Base-by-base conservation (phyloP, 1,140 invertebrate species). In the Caerostris darwini region DNA sequence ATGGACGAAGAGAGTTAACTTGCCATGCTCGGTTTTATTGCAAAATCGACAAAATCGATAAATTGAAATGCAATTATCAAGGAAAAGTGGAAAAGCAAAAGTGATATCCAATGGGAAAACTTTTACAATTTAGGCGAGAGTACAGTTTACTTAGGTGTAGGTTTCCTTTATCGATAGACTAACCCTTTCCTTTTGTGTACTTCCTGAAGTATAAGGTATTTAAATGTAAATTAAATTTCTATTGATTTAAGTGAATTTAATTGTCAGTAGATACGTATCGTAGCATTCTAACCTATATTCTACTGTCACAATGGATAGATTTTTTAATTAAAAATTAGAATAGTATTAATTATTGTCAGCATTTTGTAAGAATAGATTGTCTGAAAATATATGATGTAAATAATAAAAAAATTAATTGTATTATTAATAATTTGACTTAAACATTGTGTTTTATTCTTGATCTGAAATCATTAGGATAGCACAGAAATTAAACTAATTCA, bases 11-110 rank as follows among this genome's bases (percentile, higher is more conserved):
- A 50, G 50, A 77, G 71, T 77, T 77, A 77, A 77, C 34, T 77
- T 77, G 71, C 71, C 71, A 85, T 85, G 54, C 83, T 34, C 83
- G 57, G 56, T 85, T 85, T 85, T 88, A 88, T 88, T 88, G 86
- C 86, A 88, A 88, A 88, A 88, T 88, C 86, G 86, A 64, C 86
- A 88, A 88, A 88, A 88, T 88, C 86, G 50, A 88, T 88, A 88
- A 17, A 88, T 88, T 88, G 86, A 88, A 88, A 88, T 88, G 86
- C 86, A 88, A 88, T 88, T 88, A 88, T 88, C 86, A 88, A n/a
- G 19, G 83, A 85, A 59, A 85, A 85, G 83, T 85, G 83, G 83
- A 85, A 85, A 85, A 85, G 83, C 57, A 85, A 85, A 85, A 85
- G 83, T 85, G 83, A 59, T 85, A 85, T 85, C 83, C 83, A 50